These are phyloP conservation scores for Scelioninae gen. 2 DNA, from an alignment of 2,888 invertebrate genomes.

Conservation along the genomic window DNA sequence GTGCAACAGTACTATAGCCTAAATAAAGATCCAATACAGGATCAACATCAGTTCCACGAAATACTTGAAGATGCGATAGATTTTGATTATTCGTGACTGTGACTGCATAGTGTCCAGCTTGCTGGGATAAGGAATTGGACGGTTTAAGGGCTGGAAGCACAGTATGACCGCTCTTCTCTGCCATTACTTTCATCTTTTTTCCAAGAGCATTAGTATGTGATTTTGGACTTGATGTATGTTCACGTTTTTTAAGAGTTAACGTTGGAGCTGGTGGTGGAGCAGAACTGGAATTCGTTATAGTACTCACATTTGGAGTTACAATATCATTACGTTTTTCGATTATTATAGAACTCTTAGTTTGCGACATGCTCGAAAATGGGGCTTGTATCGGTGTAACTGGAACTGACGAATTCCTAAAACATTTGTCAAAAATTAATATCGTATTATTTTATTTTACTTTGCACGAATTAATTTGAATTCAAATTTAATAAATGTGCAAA, in stretches of 20 bases:
- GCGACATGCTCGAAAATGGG: constrained; percentile 86
- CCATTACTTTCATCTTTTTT: constrained; percentile 69
- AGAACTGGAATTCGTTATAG: constrained; percentile 64
- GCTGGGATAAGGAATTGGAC: constrained; percentile 70
- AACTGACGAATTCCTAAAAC: constrained; percentile 74
- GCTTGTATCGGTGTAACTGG: constrained; percentile 77
- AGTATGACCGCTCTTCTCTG: constrained; percentile 67
- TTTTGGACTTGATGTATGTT: constrained; percentile 66
- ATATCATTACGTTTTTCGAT: constrained; percentile 85
- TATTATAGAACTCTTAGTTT: constrained; percentile 86
- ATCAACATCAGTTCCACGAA: constrained; percentile 71
- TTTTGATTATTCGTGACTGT: constrained; percentile 71
- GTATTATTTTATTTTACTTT: too few relatives aligned
- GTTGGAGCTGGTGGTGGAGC: constrained; percentile 63
- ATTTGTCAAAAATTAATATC: constrained; percentile 2
- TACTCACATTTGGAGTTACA: constrained; percentile 77
- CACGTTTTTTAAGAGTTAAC: constrained; percentile 70
- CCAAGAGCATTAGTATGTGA: constrained; percentile 61
- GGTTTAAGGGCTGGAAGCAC: constrained; percentile 71
- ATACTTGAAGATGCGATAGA: constrained; percentile 72
- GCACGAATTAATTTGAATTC: too few relatives aligned
- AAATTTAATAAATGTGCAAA: too few relatives aligned
- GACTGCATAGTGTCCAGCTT: constrained; percentile 73
- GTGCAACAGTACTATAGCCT: constrained; percentile 71
- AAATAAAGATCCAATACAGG: constrained; percentile 73